Conservation (phyloP, 2,113 vertebrate species). For the Crotophaga sulcirostris region DNA sequence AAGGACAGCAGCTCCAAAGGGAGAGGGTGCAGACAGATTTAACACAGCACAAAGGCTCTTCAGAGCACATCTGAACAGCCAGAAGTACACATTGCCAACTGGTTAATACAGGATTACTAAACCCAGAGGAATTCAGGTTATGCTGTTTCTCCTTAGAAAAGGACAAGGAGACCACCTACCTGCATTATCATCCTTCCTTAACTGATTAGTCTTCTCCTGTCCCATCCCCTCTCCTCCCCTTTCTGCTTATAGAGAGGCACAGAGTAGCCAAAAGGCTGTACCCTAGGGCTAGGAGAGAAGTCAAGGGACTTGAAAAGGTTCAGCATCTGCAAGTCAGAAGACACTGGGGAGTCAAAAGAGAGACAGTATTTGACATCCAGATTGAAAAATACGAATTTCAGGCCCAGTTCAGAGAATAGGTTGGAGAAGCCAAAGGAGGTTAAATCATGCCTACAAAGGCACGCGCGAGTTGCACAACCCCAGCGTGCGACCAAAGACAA, state of each 20-base stretch:
- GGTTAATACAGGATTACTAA: not conserved
- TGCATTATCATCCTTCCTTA: rapidly evolving
- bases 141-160: not conserved
- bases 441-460: not conserved
- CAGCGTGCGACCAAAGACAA: not conserved
- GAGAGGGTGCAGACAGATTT: not conserved
- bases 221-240: not conserved
- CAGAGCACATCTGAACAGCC: not conserved
- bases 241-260: not conserved
- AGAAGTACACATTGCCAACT: not conserved
- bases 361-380: not conserved
- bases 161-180: not conserved
- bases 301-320: not conserved
- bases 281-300: not conserved
- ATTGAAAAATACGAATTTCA: not conserved
- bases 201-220: not conserved
- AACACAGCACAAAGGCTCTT: not conserved
- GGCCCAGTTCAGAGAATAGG: not conserved
- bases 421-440: not conserved
- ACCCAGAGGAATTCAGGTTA: not conserved
- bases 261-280: not conserved
- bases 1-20: not conserved
- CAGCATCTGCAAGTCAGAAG: not conserved
- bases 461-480: not conserved
- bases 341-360: not conserved